Conservation (phyloP, 2,797 vertebrate species). For the Spizella passerina region DNA sequence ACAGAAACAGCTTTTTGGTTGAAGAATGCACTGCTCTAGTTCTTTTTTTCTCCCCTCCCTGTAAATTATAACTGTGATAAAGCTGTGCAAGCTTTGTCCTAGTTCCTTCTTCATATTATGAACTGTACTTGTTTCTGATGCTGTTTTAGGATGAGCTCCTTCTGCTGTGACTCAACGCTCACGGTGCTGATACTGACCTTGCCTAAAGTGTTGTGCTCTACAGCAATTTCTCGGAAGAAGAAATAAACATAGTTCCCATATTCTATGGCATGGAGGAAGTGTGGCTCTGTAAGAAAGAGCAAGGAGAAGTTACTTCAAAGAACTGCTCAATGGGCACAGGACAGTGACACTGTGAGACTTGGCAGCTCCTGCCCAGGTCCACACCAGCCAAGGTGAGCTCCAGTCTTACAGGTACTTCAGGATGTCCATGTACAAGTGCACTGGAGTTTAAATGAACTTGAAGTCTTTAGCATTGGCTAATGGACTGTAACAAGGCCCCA, state of each 20-base stretch:
- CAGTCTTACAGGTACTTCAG: neutral
- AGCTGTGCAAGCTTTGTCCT: neutral
- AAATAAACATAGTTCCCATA: constrained; percentile 98
- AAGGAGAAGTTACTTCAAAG: constrained; percentile 15
- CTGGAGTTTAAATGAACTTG: constrained; percentile 24
- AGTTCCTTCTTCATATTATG: neutral
- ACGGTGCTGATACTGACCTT: constrained; percentile 80
- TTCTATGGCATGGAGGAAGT: constrained; percentile 97
- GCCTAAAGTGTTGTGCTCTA: constrained; percentile 96
- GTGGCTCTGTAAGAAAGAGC: constrained; percentile 86
- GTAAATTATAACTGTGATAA: neutral
- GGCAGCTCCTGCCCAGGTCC: neutral
- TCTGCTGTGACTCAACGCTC: neutral
- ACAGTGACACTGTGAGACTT: neutral
- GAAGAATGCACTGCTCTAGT: neutral
- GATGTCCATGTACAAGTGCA: neutral
- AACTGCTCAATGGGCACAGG: neutral
- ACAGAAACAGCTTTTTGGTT: neutral
- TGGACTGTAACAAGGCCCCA: constrained; percentile 46
- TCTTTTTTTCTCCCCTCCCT: neutral
- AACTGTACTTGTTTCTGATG: neutral
- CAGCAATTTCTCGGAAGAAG: constrained; percentile 97
- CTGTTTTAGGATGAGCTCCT: neutral
- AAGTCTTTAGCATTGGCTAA: constrained; percentile 54
- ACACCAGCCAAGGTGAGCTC: neutral